A percentile compares a stretch with the other conserved stretches of the same genome.
Conservation (phyloP, 2,113 vertebrate genomes). For the Saguinus imperator region DNA sequence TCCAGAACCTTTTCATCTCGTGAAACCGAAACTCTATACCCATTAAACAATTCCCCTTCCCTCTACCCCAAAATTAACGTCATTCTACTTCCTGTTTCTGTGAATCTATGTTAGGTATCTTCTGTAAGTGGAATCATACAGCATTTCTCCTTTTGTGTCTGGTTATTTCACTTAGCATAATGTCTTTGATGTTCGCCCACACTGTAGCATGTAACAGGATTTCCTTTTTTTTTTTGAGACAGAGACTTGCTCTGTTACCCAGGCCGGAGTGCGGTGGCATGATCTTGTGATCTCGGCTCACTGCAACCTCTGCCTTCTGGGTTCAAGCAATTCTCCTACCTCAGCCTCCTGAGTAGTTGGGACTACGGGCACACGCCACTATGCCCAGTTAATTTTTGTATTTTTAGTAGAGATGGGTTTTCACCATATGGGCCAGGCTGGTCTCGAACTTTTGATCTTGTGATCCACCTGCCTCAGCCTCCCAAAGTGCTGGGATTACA, state of each 20-base stretch:
- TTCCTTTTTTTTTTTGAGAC: neutral
- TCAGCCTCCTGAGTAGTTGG: no score
- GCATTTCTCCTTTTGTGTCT: neutral
- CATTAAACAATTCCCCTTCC: neutral
- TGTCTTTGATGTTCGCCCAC: neutral
- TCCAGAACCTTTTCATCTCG: neutral
- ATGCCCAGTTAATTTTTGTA: no score
- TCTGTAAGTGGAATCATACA: neutral
- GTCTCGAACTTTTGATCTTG: no score
- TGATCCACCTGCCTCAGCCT: no score
- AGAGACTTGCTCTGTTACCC: no score
- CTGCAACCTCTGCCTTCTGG: accelerated
- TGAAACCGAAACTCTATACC: neutral
- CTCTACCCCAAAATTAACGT: neutral
- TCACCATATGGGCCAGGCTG: no score
- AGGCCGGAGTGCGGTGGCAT: no score
- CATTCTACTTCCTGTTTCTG: neutral
- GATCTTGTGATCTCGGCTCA: accelerated
- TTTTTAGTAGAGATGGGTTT: no score
- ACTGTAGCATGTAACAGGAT: neutral
- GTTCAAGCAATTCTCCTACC: neutral
- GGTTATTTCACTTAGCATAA: neutral
- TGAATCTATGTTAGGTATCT: neutral
- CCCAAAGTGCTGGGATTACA: no score
- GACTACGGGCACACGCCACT: no score